Base-by-base conservation (phyloP, 2,113 vertebrate genomes). In the Mystacornis crossleyi region DNA sequence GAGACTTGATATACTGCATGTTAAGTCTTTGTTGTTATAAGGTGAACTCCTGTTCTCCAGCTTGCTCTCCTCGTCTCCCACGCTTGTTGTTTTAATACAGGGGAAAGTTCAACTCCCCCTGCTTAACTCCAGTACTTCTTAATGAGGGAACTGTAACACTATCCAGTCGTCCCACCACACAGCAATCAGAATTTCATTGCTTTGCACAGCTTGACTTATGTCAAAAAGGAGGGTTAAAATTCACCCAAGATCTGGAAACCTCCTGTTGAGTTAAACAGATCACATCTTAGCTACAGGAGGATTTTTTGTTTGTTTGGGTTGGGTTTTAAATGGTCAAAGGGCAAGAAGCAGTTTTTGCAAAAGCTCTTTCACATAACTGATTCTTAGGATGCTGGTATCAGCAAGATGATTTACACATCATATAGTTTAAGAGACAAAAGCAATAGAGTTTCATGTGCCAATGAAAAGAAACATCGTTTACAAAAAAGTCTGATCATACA, bases 21-120 rank as follows among this genome's bases (percentile, higher is more conserved):
- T 91, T 90, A 96, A 96, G 81, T 64, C 72, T 95, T 95, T 96
- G 92, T 96, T 97, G 61, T 94, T 91, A 53, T 54, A 95, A 97
- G 94, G 81, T 93, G 93, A 91, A 95, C 84, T 77, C 90, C 88
- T 92, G 95, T 79, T 73, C 58, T 78, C 65, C 53, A 87, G 85
- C 58, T 92, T 95, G 82, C 92, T 93, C 90, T 90, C 75, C 94
- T 97, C 29, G 7, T 96, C 94, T 97, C 95, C 94, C 97, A 98
- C 95, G 86, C 90, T 97, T 97, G 93, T 97, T 98, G 94, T 97
- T 98, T 98, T 97, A 97, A 97, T 97, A 96, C 86, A 96, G 92
- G 96, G 95, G 82, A 97, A 95, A 97, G 95, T 93, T 97, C 95
- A 98, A 91, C 97, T 97, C 96, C 96, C 93, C 55, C 85, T 90